Evolutionary conservation across 2,113 vertebrate genomes (phyloP).

Genomic region (Colaptes auratus): DNA sequence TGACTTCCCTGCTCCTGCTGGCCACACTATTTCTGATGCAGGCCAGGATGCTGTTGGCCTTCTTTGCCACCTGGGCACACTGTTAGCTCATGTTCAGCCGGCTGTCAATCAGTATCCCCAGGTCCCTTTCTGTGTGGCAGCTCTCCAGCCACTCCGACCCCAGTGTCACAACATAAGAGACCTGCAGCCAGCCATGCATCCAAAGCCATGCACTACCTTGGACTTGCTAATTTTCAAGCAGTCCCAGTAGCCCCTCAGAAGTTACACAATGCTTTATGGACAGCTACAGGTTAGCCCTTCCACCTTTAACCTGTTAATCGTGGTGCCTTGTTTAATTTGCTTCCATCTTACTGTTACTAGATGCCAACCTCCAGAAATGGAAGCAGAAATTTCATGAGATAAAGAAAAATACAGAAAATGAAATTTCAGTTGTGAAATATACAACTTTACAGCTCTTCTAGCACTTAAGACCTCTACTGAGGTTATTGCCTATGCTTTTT

Average conservation of each 20-base stretch:
- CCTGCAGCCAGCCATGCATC: background rate
- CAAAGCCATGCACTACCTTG: background rate
- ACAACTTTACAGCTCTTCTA: background rate
- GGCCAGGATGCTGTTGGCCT: too few relatives aligned
- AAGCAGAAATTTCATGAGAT: background rate
- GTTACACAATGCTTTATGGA: background rate
- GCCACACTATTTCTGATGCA: too few relatives aligned
- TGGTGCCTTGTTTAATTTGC: background rate
- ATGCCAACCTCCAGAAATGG: background rate
- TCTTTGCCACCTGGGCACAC: too few relatives aligned
- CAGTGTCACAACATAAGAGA: background rate
- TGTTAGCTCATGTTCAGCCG: too few relatives aligned
- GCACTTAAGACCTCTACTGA: background rate
- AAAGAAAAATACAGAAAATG: background rate
- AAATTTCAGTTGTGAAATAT: background rate
- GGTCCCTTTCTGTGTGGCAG: too few relatives aligned
- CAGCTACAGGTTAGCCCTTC: accelerated
- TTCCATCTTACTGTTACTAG: background rate
- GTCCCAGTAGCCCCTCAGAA: background rate
- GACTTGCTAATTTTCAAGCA: accelerated
- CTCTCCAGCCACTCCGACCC: too few relatives aligned
- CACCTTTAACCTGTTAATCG: accelerated
- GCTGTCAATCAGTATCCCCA: too few relatives aligned
- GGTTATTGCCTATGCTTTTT: background rate
- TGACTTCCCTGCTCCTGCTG: too few relatives aligned